Base-by-base conservation (phyloP, 1,140 invertebrate genomes). In the Heliconius hewitsoni region DNA sequence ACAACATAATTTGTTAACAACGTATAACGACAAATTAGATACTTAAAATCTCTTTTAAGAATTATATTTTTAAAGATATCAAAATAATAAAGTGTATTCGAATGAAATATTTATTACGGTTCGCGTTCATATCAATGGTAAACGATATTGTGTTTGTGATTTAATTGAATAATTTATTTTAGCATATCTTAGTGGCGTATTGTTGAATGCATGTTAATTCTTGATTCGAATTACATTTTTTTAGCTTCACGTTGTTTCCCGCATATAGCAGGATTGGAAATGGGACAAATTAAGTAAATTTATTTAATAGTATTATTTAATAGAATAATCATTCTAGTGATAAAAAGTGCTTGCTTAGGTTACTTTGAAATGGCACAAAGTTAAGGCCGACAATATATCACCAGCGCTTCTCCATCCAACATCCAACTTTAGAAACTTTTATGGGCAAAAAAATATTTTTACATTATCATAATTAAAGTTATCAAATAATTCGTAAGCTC, bases 161-260 rank as follows among this genome's bases (percentile, higher is more conserved):
- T 57, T 57, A 57, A 57, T 57, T 57, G n/a, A 57, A 57, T 57
- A 57, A 57, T 57, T 57, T 57, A 57, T 57, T 57, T 57, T 1
- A 57, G 8, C n/a, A n/a, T 55, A 55, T 55, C 52, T 55, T n/a
- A 55, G 52, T 8, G 52, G 52, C 8, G 19, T 55, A 55, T 46
- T 13, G 1, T 46, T 46, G 13, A 46, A 46, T 46, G 11, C 42
- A 46, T 34, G 2, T 4, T 46, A 46, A 13, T 42, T 42, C 1
- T 42, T 42, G 11, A 42, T 13, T 3, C 42, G 11, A 42, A 13
- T 52, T 52, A 19, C 0, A 50, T 52, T 19, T 52, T 18, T 52
- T 52, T 18, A 52, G 16, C 18, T 52, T 52, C 18, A 6, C 16
- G 50, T 18, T 52, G 50, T 19, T 18, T 13, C 50, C 50, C 6